phyloP scores from a whole-genome alignment of 2,888 invertebrate species.

The Oscheius myriophilus region DNA sequence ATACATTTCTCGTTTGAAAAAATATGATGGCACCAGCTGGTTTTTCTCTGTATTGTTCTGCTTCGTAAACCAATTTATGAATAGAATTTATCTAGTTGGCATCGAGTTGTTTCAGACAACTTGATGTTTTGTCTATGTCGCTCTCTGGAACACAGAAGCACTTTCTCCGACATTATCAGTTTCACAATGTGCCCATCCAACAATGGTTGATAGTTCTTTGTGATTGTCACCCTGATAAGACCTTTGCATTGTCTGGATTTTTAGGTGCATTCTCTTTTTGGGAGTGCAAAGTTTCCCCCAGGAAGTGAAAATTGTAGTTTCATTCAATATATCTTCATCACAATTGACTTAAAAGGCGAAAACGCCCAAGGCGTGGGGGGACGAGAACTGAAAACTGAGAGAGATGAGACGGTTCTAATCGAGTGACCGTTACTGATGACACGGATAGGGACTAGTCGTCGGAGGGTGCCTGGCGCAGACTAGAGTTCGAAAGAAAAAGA shows the following conservation, averaged over 20 bases:
- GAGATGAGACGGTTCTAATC: slow-evolving; percentile 20
- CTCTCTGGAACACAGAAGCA: too few relatives aligned
- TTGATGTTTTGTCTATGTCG: too few relatives aligned
- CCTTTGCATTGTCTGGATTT: background rate
- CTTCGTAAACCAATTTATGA: too few relatives aligned
- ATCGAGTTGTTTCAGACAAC: too few relatives aligned
- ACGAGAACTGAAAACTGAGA: slow-evolving; percentile 29
- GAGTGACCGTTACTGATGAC: slow-evolving; percentile 27
- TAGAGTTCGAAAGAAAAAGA: background rate
- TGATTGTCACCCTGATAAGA: background rate
- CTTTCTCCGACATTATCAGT: too few relatives aligned
- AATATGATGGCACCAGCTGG: too few relatives aligned
- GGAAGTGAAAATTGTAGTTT: slow-evolving; percentile 18
- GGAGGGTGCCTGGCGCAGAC: background rate
- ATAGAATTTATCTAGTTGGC: too few relatives aligned
- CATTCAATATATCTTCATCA: slow-evolving; percentile 33
- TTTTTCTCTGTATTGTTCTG: too few relatives aligned
- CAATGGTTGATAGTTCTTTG: too few relatives aligned
- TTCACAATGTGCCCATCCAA: too few relatives aligned
- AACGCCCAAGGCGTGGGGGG: slow-evolving; percentile 23
- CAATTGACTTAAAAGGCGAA: slow-evolving; percentile 28
- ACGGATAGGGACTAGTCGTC: slow-evolving; percentile 17
- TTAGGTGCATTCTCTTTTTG: background rate
- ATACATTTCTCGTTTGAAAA: too few relatives aligned
- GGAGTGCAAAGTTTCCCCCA: background rate